phyloP scores from a whole-genome alignment of 2,113 vertebrate species.

The Pomatorhinus ruficollis region DNA sequence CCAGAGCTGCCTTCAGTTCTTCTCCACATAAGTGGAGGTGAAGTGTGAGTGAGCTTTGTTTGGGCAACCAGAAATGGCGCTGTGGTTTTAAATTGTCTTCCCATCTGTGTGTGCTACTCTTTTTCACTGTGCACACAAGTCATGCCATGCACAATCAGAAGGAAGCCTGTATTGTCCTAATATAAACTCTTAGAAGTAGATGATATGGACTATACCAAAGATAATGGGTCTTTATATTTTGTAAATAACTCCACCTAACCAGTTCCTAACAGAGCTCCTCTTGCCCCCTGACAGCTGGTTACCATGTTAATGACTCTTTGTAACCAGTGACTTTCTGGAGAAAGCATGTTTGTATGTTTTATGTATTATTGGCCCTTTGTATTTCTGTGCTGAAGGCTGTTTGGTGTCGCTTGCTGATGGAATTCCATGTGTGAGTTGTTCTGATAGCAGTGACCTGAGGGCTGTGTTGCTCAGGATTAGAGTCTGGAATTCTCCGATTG shows the following conservation, averaged over 20 bases:
- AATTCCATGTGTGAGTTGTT: not conserved
- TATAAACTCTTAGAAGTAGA: not conserved
- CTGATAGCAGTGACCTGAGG: accelerated
- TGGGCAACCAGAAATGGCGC: not conserved
- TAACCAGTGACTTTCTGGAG: not conserved
- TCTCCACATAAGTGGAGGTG: not conserved
- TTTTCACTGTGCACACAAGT: accelerated
- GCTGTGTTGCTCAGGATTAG: not conserved
- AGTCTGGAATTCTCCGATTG: not conserved
- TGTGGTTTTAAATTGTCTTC: not conserved
- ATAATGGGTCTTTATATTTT: not conserved
- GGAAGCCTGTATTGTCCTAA: not conserved
- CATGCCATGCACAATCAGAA: accelerated
- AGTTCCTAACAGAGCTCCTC: not conserved
- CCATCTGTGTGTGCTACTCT: accelerated
- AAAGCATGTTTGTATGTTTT: not conserved
- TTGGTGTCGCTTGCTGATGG: not conserved
- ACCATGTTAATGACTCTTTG: accelerated
- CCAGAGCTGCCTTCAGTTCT: not conserved
- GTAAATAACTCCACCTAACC: not conserved
- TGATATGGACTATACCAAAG: not conserved
- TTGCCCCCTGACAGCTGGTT: not conserved
- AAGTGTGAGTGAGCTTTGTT: not conserved
- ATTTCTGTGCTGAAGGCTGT: not conserved
- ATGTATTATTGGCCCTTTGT: not conserved